Conservation (phyloP, 2,888 invertebrate genomes). For the Drosophila sordidula region DNA sequence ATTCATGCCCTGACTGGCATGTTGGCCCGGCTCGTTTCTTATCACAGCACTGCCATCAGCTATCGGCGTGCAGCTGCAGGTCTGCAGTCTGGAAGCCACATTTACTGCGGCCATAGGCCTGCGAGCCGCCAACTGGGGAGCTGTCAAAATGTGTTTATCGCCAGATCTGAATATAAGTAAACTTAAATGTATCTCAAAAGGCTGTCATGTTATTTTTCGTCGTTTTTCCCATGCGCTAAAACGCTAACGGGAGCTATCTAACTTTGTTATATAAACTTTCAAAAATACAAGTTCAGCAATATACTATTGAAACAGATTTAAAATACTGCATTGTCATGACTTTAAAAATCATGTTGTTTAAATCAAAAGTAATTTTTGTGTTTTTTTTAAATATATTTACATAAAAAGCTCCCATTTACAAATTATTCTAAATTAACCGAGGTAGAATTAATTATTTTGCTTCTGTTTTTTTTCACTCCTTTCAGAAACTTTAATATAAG, state of each 20-base stretch:
- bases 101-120: slow-evolving; percentile 9
- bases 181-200: slow-evolving; percentile 35
- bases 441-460: too few species aligned
- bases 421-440: too few species aligned
- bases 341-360: too few species aligned
- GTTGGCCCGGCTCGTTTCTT: slow-evolving; percentile 30
- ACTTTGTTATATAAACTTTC: too few species aligned
- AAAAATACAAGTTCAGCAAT: too few species aligned
- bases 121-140: slow-evolving; percentile 12
- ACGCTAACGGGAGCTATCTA: slow-evolving; percentile 27
- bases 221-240: not conserved
- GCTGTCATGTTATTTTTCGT: slow-evolving; percentile 38
- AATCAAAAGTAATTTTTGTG: too few species aligned
- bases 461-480: too few species aligned
- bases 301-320: too few species aligned
- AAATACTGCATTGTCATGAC: too few species aligned
- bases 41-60: slow-evolving; percentile 43
- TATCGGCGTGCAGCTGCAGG: slow-evolving; percentile 48
- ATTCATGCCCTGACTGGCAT: slow-evolving; percentile 35
- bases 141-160: slow-evolving; percentile 53
- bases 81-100: slow-evolving; percentile 34
- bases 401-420: too few species aligned
- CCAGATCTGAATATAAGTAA: slow-evolving; percentile 37
- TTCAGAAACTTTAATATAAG: too few species aligned
- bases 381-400: too few species aligned